Conservation (phyloP, 2,113 vertebrate species). For the Cinclus cinclus region DNA sequence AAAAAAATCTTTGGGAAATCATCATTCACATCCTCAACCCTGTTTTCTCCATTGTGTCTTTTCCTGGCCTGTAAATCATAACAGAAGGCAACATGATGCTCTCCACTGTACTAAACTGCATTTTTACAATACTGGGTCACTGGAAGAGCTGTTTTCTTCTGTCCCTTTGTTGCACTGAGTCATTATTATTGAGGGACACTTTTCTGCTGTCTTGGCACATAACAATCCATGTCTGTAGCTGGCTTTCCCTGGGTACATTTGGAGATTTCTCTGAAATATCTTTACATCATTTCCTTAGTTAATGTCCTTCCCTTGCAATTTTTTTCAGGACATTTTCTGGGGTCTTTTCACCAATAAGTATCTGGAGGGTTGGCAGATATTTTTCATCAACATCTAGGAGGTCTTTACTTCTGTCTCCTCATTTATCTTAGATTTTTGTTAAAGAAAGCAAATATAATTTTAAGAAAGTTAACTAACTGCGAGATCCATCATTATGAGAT, state of each 20-base stretch:
- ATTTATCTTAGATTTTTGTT: not conserved
- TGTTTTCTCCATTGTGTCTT: not conserved
- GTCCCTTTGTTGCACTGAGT: not conserved
- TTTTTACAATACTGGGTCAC: not conserved
- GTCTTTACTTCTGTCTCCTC: not conserved
- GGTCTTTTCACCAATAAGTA: not conserved
- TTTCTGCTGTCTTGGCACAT: not conserved
- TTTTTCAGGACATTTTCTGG: not conserved
- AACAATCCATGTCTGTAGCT: not conserved
- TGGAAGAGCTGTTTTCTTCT: not conserved
- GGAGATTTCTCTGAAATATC: not conserved
- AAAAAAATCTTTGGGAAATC: not conserved
- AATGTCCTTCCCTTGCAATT: not conserved
- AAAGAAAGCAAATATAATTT: not conserved
- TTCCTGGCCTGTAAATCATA: not conserved
- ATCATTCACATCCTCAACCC: not conserved
- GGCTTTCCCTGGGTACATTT: rapidly evolving
- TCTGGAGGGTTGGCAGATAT: rapidly evolving
- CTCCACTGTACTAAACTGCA: not conserved
- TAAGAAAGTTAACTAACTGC: not conserved
- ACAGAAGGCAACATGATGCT: not conserved
- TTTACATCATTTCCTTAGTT: not conserved
- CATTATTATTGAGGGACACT: rapidly evolving
- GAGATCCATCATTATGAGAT: not conserved
- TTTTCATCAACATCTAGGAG: not conserved